These are phyloP conservation scores for Eupeodes corollae DNA, from an alignment of 1,140 invertebrate species.

Conservation along the genomic window DNA sequence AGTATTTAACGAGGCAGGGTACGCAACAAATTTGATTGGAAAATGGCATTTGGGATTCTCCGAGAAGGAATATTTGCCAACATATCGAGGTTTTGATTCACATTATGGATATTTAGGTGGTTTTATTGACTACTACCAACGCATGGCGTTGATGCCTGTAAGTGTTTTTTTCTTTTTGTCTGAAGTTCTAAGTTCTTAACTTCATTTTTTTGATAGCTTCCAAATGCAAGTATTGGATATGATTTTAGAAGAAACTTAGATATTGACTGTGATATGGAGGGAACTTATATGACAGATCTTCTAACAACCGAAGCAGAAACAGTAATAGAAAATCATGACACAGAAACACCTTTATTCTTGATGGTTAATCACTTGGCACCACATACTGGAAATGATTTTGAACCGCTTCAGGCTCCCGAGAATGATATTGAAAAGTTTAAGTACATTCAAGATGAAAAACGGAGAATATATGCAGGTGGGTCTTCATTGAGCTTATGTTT, in stretches of 20 bases:
- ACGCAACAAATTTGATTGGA: conserved; percentile 73
- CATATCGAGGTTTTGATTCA: conserved; percentile 67
- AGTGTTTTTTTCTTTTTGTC: conserved; percentile 12
- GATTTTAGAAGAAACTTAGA: conserved; percentile 56
- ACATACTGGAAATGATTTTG: conserved; percentile 57
- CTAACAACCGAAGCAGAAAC: conserved; percentile 60
- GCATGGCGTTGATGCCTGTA: conserved; percentile 47
- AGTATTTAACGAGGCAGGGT: conserved; percentile 63
- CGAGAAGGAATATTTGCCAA: conserved; percentile 62
- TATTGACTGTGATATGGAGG: conserved; percentile 44
- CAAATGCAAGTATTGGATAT: conserved; percentile 42
- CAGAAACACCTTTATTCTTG: conserved; percentile 58
- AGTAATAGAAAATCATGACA: conserved; percentile 54
- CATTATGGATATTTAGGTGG: conserved; percentile 78
- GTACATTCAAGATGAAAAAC: conserved; percentile 59
- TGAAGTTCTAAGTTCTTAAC: neutral
- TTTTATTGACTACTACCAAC: conserved; percentile 72
- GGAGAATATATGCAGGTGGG: conserved; percentile 67
- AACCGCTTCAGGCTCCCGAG: conserved; percentile 64
- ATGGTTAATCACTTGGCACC: conserved; percentile 68
- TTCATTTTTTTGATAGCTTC: neutral
- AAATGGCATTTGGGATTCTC: conserved; percentile 82
- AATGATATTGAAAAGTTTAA: conserved; percentile 60
- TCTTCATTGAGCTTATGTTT: neutral
- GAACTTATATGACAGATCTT: conserved; percentile 65